Percentiles rank a stretch among this genome's conserved stretches.
These are phyloP conservation scores for Smutsia gigantea DNA, from an alignment of 2,797 vertebrate species.

Conservation along the genomic window DNA sequence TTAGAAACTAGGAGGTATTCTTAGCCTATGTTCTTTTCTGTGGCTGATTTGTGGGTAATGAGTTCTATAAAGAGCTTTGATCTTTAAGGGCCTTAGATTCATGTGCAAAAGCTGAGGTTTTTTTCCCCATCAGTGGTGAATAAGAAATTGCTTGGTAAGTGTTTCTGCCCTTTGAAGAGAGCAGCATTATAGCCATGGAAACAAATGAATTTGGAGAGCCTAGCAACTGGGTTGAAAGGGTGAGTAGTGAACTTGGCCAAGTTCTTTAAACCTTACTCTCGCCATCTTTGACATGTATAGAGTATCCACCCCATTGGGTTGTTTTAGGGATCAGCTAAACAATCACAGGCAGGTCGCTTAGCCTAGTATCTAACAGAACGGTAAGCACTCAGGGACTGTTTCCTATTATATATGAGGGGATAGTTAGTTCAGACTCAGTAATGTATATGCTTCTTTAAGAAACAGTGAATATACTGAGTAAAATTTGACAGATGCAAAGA, in stretches of 20 bases:
- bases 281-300: neutral
- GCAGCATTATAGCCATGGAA: neutral
- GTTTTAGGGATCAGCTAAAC: slow-evolving; percentile 8
- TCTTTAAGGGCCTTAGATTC: neutral
- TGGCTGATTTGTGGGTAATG: neutral
- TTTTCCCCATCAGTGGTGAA: neutral
- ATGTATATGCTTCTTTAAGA: neutral
- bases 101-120: neutral
- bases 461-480: neutral
- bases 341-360: neutral
- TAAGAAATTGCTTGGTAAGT: neutral
- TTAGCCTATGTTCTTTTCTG: neutral
- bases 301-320: neutral
- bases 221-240: neutral
- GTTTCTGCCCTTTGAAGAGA: neutral
- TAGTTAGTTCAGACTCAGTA: neutral
- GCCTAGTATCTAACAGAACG: neutral
- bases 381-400: neutral
- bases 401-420: neutral
- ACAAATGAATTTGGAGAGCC: neutral
- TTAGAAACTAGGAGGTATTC: neutral
- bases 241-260: neutral
- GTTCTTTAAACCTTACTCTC: neutral
- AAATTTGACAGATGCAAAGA: neutral
- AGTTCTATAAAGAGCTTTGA: neutral